Evolutionary conservation across 2,888 invertebrate species (phyloP).

Genomic region (Entomobrya multifasciata): DNA sequence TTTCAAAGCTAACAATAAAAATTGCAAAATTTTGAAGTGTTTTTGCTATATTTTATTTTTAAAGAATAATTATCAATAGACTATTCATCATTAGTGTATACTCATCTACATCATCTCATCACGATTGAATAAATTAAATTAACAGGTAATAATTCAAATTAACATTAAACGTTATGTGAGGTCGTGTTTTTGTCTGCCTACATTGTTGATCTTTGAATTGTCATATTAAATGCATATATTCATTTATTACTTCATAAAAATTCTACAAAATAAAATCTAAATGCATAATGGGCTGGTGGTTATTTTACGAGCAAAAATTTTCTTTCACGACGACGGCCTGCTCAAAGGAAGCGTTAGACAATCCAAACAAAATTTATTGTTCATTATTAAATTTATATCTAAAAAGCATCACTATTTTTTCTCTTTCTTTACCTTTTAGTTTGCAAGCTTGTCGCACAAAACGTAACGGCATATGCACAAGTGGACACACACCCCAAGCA

Average conservation of each 20-base stretch:
- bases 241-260: neutral
- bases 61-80: too few relatives aligned
- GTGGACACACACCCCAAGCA: too few relatives aligned
- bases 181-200: neutral
- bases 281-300: neutral
- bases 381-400: neutral
- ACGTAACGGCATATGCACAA: too few relatives aligned
- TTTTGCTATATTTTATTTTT: neutral
- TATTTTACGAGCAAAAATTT: neutral
- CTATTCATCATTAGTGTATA: neutral
- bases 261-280: neutral
- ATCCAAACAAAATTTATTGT: neutral
- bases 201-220: neutral
- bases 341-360: too few relatives aligned
- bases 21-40: neutral
- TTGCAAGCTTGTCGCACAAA: too few relatives aligned
- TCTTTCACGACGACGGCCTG: neutral
- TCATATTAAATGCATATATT: neutral
- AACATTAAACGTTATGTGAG: constrained; percentile 9
- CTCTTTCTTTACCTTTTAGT: too few relatives aligned
- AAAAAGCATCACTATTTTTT: too few relatives aligned
- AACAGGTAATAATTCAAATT: constrained; percentile 15
- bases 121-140: neutral
- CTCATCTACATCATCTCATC: neutral
- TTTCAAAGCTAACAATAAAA: neutral